Evolutionary conservation across 2,113 vertebrate genomes (phyloP), one percentile per base, ranked within the genome.

Genomic region (Ochotona curzoniae): DNA sequence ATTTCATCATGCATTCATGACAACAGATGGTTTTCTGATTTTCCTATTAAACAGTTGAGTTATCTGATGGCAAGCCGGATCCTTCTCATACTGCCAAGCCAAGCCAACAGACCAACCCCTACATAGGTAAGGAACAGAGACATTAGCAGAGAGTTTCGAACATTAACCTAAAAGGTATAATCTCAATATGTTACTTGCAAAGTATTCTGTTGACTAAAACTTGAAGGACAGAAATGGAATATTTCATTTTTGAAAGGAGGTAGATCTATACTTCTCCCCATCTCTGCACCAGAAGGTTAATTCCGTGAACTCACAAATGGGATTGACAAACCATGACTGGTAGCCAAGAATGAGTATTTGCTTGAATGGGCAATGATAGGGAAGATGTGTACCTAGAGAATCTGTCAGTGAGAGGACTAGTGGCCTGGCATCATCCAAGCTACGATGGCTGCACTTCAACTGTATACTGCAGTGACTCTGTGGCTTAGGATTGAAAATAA

Each of bases 1-100:
- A 93, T 93, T 93, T 94, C 91, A 85, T 83, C 96, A 87, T 83
- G 35, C 28, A 74, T 60, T 94, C 74, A 67, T 67, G 75, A 83
- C 44, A 94, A 93, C 94, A 96, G 89, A 94, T 90, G 79, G 95
- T 71, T 93, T 92, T 95, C 28, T 90, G 79, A 95, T 73, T 93
- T 92, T 95, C 28, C 47, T 30, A 82, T 89, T 61, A 79, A 94
- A 81, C 70, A 94, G 93, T 83, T 71, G 71, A 93, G 13, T 70
- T 92, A 89, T 82, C 30, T 91, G 89, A 94, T 47, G 94, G 81
- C 28, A 94, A 84, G 87, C 25, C 84, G 64, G 54, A 44, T 66
- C 73, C 76, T 71, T 47, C 23, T 87, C 32, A 61, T 84, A 89
- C 20, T 35, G 57, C 17, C 86, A 94, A 92, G 64, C 64, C 49